Evolutionary conservation across 2,113 vertebrate genomes (phyloP), one percentile per base, ranked within the genome.

Genomic region (Prinia subflava): DNA sequence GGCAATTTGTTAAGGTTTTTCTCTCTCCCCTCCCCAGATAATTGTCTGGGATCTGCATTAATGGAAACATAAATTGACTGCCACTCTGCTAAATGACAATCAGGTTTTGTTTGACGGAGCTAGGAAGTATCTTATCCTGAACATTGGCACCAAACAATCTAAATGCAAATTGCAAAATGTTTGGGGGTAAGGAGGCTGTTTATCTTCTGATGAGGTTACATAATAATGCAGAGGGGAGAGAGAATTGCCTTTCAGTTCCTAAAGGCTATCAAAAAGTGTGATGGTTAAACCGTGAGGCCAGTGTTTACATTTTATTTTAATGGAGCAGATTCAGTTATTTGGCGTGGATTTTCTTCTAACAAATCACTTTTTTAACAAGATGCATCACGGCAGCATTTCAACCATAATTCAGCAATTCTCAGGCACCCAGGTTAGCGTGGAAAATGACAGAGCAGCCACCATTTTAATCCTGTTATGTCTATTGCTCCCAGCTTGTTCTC

Each of bases 51-150:
- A 95, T 95, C 92, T 96, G 95, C 86, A 59, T 98, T 98, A 98
- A 98, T 98, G 97, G 97, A 97, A 97, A 98, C 98, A 97, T 94
- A 97, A 97, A 96, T 97, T 94, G 81, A 96, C 96, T 95, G 95
- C 91, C 63, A 74, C 69, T 75, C 96, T 88, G 95, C 94, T 96
- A 98, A 98, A 98, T 97, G 98, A 98, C 98, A 98, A 97, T 97
- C 97, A 95, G 97, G 98, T 98, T 98, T 98, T 96, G 97, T 94
- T 92, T 97, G 96, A 98, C 98, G 94, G 93, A 97, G 88, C 93
- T 77, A 90, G 95, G 93, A 97, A 97, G 96, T 92, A 46, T 96
- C 96, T 97, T 97, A 91, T 97, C 85, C 96, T 87, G 94, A 95
- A 84, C 53, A 56, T 63, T 85, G 77, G 95, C 95, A 95, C 93